Conservation (phyloP, 2,113 vertebrate genomes). For the Boulengeromyrus knoepffleri region DNA sequence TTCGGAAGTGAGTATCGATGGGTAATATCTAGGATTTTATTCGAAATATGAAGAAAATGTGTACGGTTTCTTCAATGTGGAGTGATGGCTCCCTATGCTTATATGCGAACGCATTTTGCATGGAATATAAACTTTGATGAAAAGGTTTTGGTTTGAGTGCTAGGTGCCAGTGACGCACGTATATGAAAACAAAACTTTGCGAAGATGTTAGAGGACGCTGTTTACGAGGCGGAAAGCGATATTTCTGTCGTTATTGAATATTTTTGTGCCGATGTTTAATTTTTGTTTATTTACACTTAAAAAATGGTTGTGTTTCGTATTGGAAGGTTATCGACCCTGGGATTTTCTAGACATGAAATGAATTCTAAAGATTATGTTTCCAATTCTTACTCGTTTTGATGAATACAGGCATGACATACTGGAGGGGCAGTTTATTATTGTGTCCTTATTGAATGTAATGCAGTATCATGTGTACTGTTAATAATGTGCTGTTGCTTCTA, state of each 20-base stretch:
- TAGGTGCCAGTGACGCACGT: background rate
- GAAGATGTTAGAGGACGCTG: background rate
- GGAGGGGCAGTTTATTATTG: background rate
- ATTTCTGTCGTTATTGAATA: background rate
- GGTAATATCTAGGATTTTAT: background rate
- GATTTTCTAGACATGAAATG: background rate
- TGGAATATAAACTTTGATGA: background rate
- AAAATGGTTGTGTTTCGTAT: background rate
- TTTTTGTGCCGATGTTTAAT: background rate
- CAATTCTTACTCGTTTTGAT: background rate
- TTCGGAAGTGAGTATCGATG: background rate
- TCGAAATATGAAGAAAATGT: background rate
- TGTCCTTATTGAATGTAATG: background rate
- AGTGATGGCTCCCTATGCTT: background rate
- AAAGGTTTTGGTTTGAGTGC: background rate
- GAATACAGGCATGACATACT: background rate
- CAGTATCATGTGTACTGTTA: background rate
- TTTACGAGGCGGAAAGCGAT: background rate
- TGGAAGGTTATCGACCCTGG: background rate
- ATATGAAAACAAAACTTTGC: background rate
- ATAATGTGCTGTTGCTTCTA: background rate
- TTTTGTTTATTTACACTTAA: background rate
- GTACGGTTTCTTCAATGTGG: background rate
- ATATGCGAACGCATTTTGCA: background rate
- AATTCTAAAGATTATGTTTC: background rate